A percentile compares a stretch with the other conserved stretches of the same genome.
Evolutionary conservation across 2,888 invertebrate species (phyloP).

Genomic region (Cistogaster globosa): DNA sequence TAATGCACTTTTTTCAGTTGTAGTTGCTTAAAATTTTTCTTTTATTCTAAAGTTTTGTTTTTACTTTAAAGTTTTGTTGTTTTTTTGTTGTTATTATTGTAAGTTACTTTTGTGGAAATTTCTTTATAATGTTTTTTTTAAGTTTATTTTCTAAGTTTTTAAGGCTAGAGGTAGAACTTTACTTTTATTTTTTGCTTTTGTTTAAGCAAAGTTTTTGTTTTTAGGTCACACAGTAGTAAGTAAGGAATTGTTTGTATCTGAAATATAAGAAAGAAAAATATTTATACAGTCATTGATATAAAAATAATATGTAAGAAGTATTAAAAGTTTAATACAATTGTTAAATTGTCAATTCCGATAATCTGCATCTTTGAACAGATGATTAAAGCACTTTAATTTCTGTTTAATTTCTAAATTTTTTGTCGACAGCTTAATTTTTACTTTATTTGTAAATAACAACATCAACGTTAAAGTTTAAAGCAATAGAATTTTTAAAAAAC

Average conservation of each 20-base stretch:
- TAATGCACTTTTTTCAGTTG: slow-evolving; percentile 69
- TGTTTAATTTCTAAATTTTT: too few species aligned
- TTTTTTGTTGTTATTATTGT: slow-evolving; percentile 57
- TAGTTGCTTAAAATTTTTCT: slow-evolving; percentile 44
- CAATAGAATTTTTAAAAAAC: too few species aligned
- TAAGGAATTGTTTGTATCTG: slow-evolving; percentile 62
- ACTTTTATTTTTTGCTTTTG: slow-evolving; percentile 4
- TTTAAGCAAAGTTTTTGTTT: slow-evolving; percentile 44
- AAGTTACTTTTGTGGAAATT: slow-evolving; percentile 42
- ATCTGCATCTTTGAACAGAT: slow-evolving; percentile 7
- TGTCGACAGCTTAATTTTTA: too few species aligned
- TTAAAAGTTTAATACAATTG: slow-evolving; percentile 56
- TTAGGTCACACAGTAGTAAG: slow-evolving; percentile 64
- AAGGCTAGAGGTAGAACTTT: slow-evolving; percentile 54
- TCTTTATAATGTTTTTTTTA: slow-evolving; percentile 5
- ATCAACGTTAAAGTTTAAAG: too few species aligned
- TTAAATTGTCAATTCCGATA: slow-evolving; percentile 62
- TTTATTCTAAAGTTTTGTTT: slow-evolving; percentile 19
- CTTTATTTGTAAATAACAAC: too few species aligned
- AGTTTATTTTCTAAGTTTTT: slow-evolving; percentile 34
- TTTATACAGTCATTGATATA: slow-evolving; percentile 11
- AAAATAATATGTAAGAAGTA: slow-evolving; percentile 33
- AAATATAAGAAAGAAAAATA: slow-evolving; percentile 5
- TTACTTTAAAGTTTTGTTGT: slow-evolving; percentile 16
- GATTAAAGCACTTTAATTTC: too few species aligned